Percentiles rank a stretch among this genome's conserved stretches.
phyloP scores from a whole-genome alignment of 92 coral and sea anemone genomes.

The Palythoa caribaeorum region DNA sequence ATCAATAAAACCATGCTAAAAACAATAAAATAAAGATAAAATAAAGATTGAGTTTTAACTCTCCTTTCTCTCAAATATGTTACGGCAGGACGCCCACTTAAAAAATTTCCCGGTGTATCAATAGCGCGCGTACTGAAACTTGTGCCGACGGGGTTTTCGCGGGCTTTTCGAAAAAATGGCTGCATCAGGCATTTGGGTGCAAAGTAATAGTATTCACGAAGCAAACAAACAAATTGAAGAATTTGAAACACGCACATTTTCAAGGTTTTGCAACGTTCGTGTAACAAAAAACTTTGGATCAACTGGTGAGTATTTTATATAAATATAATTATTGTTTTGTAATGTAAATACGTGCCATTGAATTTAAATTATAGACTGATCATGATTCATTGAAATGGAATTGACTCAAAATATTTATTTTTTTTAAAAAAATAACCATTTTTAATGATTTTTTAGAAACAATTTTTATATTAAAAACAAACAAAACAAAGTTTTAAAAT shows the following conservation, averaged over 20 bases:
- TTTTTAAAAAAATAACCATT: too few species aligned
- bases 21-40: not conserved
- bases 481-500: too few species aligned
- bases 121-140: too few species aligned
- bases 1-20: not conserved
- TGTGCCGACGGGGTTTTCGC: not conserved
- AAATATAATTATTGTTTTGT: too few species aligned
- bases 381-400: too few species aligned
- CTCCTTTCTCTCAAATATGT: not conserved
- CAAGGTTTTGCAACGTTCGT: conserved; percentile 26
- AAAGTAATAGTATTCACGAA: not conserved
- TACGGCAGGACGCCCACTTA: not conserved
- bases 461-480: too few species aligned
- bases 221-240: conserved; percentile 22
- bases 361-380: too few species aligned
- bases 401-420: too few species aligned
- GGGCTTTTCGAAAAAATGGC: conserved; percentile 30
- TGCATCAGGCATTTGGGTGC: conserved; percentile 22
- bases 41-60: not conserved
- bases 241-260: conserved; percentile 20
- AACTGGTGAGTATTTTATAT: too few species aligned
- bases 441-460: not conserved
- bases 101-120: not conserved
- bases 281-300: conserved; percentile 7
- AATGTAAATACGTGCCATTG: too few species aligned